These are phyloP conservation scores for Aethes cnicana DNA, from an alignment of 2,888 invertebrate genomes.

Conservation along the genomic window DNA sequence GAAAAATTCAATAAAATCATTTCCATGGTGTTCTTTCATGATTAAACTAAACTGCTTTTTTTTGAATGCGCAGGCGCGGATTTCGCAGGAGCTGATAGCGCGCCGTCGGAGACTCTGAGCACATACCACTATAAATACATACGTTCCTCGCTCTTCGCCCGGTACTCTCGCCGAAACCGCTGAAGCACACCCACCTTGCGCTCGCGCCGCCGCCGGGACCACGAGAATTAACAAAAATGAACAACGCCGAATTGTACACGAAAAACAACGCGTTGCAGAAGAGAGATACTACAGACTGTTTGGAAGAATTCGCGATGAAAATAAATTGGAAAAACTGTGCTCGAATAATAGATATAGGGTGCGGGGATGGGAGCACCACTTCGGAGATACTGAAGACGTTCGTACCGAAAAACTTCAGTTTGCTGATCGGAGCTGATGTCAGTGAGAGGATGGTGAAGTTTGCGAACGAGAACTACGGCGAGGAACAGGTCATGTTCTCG, in stretches of 20 bases:
- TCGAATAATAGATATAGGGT: slow-evolving; percentile 87
- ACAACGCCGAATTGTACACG: slow-evolving; percentile 86
- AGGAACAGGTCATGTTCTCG: slow-evolving; percentile 65
- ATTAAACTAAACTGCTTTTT: not conserved
- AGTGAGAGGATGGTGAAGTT: slow-evolving; percentile 85
- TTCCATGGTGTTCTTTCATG: not conserved
- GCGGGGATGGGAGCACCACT: slow-evolving; percentile 87
- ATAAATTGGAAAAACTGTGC: slow-evolving; percentile 81
- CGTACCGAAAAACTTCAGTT: slow-evolving; percentile 71
- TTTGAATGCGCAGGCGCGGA: slow-evolving; percentile 1
- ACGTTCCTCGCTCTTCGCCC: slow-evolving; percentile 52
- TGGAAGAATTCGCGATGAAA: slow-evolving; percentile 84
- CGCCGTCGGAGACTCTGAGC: not conserved
- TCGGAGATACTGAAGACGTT: slow-evolving; percentile 81
- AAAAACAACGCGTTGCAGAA: slow-evolving; percentile 86
- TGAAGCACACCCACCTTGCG: slow-evolving; percentile 55
- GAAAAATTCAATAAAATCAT: not conserved
- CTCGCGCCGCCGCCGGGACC: slow-evolving; percentile 51
- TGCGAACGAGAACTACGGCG: slow-evolving; percentile 71
- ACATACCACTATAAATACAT: slow-evolving; percentile 65
- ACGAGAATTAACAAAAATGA: slow-evolving; percentile 62
- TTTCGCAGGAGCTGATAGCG: slow-evolving; percentile 1
- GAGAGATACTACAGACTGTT: slow-evolving; percentile 77
- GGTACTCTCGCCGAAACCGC: slow-evolving; percentile 65
- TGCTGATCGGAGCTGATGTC: slow-evolving; percentile 83